phyloP scores from a whole-genome alignment of 2,797 vertebrate genomes.

The Macropodus opercularis region DNA sequence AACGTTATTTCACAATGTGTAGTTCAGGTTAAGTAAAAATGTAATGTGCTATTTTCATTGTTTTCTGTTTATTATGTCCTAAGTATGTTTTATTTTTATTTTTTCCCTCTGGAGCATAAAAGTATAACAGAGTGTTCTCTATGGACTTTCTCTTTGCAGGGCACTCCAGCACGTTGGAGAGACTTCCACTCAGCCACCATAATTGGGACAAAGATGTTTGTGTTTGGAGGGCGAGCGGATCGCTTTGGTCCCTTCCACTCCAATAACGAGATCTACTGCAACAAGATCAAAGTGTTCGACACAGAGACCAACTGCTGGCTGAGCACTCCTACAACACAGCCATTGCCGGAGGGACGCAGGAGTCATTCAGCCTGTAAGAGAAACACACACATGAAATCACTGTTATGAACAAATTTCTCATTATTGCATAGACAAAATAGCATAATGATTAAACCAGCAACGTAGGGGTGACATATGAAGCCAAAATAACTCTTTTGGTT shows the following conservation, averaged over 20 bases:
- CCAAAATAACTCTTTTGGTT: too few species aligned
- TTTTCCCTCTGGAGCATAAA: conserved; percentile 1
- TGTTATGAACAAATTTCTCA: background rate
- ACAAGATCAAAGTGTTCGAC: conserved; percentile 96
- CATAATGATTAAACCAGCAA: background rate
- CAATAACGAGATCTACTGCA: conserved; percentile 99
- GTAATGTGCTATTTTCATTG: background rate
- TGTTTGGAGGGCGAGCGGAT: conserved; percentile 96
- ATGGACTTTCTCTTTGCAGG: conserved; percentile 74
- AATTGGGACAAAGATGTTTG: conserved; percentile 95
- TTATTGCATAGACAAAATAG: background rate
- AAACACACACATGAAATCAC: background rate
- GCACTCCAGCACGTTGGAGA: conserved; percentile 93
- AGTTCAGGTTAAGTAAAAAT: background rate
- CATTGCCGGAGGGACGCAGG: conserved; percentile 90
- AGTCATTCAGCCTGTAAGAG: conserved; percentile 97
- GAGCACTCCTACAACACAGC: conserved; percentile 85
- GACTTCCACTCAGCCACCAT: conserved; percentile 99
- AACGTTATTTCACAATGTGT: background rate
- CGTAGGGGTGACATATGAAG: too few species aligned
- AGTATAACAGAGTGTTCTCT: background rate
- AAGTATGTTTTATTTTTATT: background rate
- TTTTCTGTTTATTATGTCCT: background rate
- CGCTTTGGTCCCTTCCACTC: conserved; percentile 98
- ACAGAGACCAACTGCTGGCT: conserved; percentile 94